These are phyloP conservation scores for Chaitophorus viminalis DNA, from an alignment of 2,888 invertebrate genomes.

Conservation along the genomic window DNA sequence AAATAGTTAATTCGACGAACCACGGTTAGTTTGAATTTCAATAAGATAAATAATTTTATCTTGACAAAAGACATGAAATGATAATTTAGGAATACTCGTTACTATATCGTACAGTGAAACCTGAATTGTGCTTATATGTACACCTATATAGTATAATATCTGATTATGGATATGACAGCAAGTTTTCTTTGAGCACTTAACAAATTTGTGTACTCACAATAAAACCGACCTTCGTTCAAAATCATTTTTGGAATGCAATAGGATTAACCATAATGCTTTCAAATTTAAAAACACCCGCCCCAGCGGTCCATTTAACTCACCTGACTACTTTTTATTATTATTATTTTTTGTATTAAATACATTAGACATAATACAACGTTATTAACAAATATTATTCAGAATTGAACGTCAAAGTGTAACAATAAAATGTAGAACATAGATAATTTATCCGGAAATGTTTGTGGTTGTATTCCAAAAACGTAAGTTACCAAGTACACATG, in stretches of 20 bases:
- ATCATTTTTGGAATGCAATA: neutral
- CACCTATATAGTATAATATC: no score
- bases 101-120: no score
- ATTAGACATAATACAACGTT: neutral
- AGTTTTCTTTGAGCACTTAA: no score
- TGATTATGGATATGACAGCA: no score
- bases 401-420: neutral
- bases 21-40: no score
- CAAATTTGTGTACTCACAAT: no score
- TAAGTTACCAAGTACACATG: neutral
- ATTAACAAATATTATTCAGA: neutral
- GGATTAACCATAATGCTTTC: neutral
- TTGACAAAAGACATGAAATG: no score
- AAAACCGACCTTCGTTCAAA: neutral
- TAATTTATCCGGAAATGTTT: slow-evolving; percentile 25
- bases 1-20: no score
- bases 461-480: slow-evolving; percentile 24
- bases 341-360: neutral
- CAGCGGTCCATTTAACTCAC: neutral
- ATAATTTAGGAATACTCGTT: no score
- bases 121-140: no score
- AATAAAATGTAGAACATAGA: neutral
- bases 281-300: neutral
- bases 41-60: no score
- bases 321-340: neutral